Percentiles rank a stretch among this genome's conserved stretches.
Conservation (phyloP, 1,140 invertebrate species). For the Drosophila quadrilineata region DNA sequence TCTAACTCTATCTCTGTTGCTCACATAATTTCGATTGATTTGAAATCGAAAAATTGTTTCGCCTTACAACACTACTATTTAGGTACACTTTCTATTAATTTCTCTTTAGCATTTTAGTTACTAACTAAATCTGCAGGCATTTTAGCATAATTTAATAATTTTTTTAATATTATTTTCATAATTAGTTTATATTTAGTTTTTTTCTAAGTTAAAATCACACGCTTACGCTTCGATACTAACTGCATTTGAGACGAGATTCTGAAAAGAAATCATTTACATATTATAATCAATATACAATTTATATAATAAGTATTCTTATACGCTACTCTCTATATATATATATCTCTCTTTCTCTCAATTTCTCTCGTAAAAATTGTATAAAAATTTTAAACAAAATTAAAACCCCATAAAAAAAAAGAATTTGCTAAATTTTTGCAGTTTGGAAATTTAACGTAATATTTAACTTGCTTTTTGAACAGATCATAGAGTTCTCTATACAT, state of each 20-base stretch:
- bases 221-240: slow-evolving; percentile 71
- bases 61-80: slow-evolving; percentile 18
- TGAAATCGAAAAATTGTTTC: slow-evolving; percentile 23
- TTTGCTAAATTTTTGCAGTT: slow-evolving; percentile 13
- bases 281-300: slow-evolving; percentile 26
- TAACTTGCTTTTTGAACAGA: slow-evolving; percentile 25
- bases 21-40: slow-evolving; percentile 41
- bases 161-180: slow-evolving; percentile 2
- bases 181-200: slow-evolving; percentile 23
- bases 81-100: slow-evolving; percentile 28
- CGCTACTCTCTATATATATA: slow-evolving; percentile 1
- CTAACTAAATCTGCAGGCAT: slow-evolving; percentile 9
- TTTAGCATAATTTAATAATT: background rate
- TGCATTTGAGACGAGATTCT: slow-evolving; percentile 59
- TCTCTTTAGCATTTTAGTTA: slow-evolving; percentile 10
- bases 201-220: slow-evolving; percentile 50
- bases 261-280: slow-evolving; percentile 48
- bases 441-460: slow-evolving; percentile 29
- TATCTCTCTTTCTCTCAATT: slow-evolving; percentile 30
- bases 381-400: slow-evolving; percentile 9
- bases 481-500: slow-evolving; percentile 25
- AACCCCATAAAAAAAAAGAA: background rate
- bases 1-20: slow-evolving; percentile 36
- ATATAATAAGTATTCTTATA: slow-evolving; percentile 25
- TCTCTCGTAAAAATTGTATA: slow-evolving; percentile 22